Percentiles rank a stretch among this genome's conserved stretches.
Conservation (phyloP, 2,113 vertebrate genomes). For the Anolis carolinensis region DNA sequence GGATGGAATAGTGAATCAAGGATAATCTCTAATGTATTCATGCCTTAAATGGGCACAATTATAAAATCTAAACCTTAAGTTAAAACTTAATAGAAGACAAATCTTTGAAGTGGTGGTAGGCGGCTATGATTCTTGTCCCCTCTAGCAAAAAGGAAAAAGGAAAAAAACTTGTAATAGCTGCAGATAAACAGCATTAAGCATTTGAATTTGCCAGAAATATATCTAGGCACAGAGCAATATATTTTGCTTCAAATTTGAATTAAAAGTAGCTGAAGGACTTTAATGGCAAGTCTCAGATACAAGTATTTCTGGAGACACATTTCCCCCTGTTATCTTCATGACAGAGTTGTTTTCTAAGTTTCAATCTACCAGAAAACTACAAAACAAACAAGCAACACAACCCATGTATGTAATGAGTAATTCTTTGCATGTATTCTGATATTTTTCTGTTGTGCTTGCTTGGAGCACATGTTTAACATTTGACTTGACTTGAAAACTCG, state of each 20-base stretch:
- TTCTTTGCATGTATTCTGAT: conserved; percentile 47
- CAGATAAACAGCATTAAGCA: conserved; percentile 64
- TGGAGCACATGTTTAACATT: conserved; percentile 53
- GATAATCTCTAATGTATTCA: conserved; percentile 62
- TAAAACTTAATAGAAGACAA: conserved; percentile 66
- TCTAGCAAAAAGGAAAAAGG: conserved; percentile 61
- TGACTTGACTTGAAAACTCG: conserved; percentile 68
- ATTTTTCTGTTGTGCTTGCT: conserved; percentile 44
- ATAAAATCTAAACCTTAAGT: conserved; percentile 65
- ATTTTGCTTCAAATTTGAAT: conserved; percentile 55
- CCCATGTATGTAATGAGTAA: conserved; percentile 40
- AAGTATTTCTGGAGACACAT: conserved; percentile 8
- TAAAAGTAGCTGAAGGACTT: conserved; percentile 59
- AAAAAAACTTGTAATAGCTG: conserved; percentile 58
- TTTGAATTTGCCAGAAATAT: conserved; percentile 65
- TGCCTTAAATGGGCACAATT: conserved; percentile 68
- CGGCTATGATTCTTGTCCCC: conserved; percentile 65
- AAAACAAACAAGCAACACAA: conserved; percentile 21
- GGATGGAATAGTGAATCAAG: conserved; percentile 56
- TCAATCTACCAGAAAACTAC: background rate
- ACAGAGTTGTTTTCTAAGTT: conserved; percentile 26
- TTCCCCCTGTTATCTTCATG: conserved; percentile 40
- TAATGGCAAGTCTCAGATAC: conserved; percentile 50
- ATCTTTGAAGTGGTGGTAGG: conserved; percentile 71
- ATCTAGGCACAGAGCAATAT: conserved; percentile 50